Base-by-base conservation (phyloP, 2,888 invertebrate species). In the Drosophila hawaiiensis region DNA sequence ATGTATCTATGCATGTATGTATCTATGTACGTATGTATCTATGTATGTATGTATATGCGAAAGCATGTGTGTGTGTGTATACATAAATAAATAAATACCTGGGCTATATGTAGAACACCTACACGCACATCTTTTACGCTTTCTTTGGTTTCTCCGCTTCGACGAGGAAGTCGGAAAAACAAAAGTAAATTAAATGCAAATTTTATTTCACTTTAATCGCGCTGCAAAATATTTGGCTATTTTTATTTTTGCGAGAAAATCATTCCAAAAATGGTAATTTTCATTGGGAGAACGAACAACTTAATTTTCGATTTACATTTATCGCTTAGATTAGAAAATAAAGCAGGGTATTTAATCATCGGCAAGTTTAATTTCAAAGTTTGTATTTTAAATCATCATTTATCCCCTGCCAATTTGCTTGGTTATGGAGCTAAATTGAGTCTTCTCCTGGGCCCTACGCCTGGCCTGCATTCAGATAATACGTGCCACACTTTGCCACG, bases 161-260 rank as follows among this genome's bases (percentile, higher is more conserved):
- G 28, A 56, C 68, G 43, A 73, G 65, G 62, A 77, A 77, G 62
- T 68, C 47, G 25, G 58, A 56, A 28, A 49, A 50, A 12, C 28
- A 58, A 67, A 70, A 80, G 71, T 72, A 61, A 56, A 56, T 19
- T 52, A 3, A 66, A 64, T 73, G 65, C 50, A 60, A 68, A 80
- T 69, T 74, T 73, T 53, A 71, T 72, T 52, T 52, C 29, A 58
- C 55, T 76, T 72, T 68, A 77, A 72, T 76, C 58, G 68, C 64
- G 47, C 47, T 7, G 47, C 22, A 47, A 47, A 47, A 16, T 6
- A 22, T 22, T 47, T 9, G 2, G 16, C 7, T 47, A 9, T 31
- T 9, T 31, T 14, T 47, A n/a, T 12, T n/a, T 41, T 41, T 5
- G 2, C 0, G 19, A 22, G 14, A 22, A 22, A 43, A 43, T 3